A percentile compares a stretch with the other conserved stretches of the same genome.
Evolutionary conservation across 2,888 invertebrate genomes (phyloP).

Genomic region (Drosophila meridiana): DNA sequence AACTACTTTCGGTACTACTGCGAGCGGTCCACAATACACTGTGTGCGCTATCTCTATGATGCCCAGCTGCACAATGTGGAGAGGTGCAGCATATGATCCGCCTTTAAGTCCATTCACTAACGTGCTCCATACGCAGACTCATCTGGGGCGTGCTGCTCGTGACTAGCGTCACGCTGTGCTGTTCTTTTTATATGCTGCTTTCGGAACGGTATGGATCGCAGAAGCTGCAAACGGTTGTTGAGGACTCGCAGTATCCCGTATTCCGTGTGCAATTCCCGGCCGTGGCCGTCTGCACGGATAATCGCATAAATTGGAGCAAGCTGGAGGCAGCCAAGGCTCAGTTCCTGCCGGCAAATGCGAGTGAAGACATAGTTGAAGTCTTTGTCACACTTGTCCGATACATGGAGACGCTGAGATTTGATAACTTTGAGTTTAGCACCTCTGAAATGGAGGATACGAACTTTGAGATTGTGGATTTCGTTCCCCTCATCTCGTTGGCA

Average conservation of each 20-base stretch:
- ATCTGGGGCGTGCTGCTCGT: conserved; percentile 80
- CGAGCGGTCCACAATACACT: conserved; percentile 81
- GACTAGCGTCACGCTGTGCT: conserved; percentile 67
- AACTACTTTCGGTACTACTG: conserved; percentile 81
- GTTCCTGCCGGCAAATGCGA: conserved; percentile 74
- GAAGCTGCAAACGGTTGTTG: conserved; percentile 82
- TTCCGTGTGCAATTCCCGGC: conserved; percentile 83
- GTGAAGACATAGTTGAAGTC: conserved; percentile 49
- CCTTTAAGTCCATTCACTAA: no score
- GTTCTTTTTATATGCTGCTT: conserved; percentile 67
- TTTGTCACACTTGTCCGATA: conserved; percentile 72
- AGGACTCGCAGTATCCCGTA: conserved; percentile 83
- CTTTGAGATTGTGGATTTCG: conserved; percentile 73
- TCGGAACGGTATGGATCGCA: conserved; percentile 74
- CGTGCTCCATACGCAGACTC: conserved; percentile 52
- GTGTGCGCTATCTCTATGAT: conserved; percentile 82
- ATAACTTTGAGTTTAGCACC: conserved; percentile 64
- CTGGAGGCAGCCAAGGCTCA: conserved; percentile 69
- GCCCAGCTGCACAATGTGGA: conserved; percentile 75
- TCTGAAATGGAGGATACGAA: conserved; percentile 75
- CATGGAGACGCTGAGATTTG: conserved; percentile 80
- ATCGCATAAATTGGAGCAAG: conserved; percentile 83
- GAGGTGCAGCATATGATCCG: conserved; percentile 55
- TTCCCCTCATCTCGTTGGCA: conserved; percentile 74
- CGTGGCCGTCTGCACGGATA: conserved; percentile 81